These are phyloP conservation scores for Saturnia japonica DNA, from an alignment of 2,888 invertebrate genomes.

Conservation along the genomic window DNA sequence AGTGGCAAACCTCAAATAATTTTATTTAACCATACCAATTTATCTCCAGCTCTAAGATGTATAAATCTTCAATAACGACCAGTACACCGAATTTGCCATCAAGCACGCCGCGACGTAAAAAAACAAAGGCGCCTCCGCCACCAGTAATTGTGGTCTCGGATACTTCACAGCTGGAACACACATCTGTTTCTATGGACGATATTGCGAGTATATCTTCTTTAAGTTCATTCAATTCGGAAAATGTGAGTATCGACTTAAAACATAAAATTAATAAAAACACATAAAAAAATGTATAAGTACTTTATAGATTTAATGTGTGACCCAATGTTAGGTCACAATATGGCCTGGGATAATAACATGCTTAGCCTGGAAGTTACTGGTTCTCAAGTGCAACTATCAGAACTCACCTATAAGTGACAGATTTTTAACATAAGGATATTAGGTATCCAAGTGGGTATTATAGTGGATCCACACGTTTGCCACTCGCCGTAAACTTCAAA, in stretches of 20 bases:
- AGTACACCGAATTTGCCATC: slow-evolving; percentile 71
- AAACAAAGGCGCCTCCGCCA: slow-evolving; percentile 87
- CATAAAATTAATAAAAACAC: not conserved
- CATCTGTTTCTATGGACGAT: slow-evolving; percentile 68
- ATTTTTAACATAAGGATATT: too few relatives aligned
- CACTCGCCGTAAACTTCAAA: too few relatives aligned
- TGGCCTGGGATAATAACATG: too few relatives aligned
- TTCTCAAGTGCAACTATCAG: too few relatives aligned
- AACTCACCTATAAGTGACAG: too few relatives aligned
- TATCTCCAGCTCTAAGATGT: slow-evolving; percentile 55
- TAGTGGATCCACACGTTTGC: too few relatives aligned
- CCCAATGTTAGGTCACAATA: too few relatives aligned
- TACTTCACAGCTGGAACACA: slow-evolving; percentile 38
- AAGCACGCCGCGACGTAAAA: slow-evolving; percentile 80
- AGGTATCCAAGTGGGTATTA: too few relatives aligned
- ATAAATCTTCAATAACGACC: slow-evolving; percentile 62
- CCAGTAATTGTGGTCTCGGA: slow-evolving; percentile 52
- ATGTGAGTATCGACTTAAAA: slow-evolving; percentile 44
- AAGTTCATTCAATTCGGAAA: slow-evolving; percentile 72
- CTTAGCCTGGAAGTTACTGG: too few relatives aligned
- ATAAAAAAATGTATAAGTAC: too few relatives aligned
- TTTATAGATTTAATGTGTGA: too few relatives aligned
- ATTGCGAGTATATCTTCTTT: slow-evolving; percentile 72
- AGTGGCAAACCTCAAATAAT: too few relatives aligned
- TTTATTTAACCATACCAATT: not conserved